These are phyloP conservation scores for Alloplasta piceator DNA, from an alignment of 2,888 invertebrate genomes.

Conservation along the genomic window DNA sequence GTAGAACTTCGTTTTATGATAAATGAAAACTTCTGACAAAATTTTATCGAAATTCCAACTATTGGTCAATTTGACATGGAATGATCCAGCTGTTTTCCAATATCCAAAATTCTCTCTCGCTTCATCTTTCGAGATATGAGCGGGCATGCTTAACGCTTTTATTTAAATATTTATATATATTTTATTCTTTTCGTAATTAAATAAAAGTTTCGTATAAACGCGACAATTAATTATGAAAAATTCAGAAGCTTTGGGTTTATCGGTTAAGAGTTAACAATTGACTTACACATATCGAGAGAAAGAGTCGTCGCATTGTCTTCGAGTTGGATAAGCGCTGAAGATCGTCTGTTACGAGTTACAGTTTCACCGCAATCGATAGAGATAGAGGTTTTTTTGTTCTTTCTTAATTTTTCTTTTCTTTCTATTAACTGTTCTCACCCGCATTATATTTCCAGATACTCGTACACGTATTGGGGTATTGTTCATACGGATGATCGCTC, in stretches of 20 bases:
- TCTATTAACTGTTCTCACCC: constrained; percentile 58
- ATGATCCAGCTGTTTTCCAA: too few species aligned
- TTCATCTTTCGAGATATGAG: constrained; percentile 12
- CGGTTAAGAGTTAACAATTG: constrained; percentile 63
- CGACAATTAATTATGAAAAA: constrained; percentile 37
- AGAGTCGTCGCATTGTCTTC: constrained; percentile 63
- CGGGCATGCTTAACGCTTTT: constrained; percentile 43
- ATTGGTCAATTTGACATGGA: too few species aligned
- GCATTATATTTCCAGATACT: constrained; percentile 61
- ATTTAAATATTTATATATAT: too few species aligned
- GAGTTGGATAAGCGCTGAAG: constrained; percentile 61
- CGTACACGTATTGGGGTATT: constrained; percentile 61
- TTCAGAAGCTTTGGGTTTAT: constrained; percentile 62
- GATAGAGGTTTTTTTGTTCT: constrained; percentile 18
- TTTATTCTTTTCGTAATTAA: too few species aligned
- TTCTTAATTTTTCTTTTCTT: not conserved
- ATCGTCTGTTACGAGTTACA: constrained; percentile 63
- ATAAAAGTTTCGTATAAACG: not conserved
- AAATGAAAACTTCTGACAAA: too few species aligned
- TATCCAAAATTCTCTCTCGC: not conserved
- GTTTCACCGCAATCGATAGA: constrained; percentile 47
- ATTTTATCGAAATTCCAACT: too few species aligned
- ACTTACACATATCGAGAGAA: constrained; percentile 65
- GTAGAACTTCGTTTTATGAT: too few species aligned
- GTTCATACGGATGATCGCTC: constrained; percentile 64